phyloP scores from a whole-genome alignment of 1,140 invertebrate genomes.

The Drosophila sulfurigaster region DNA sequence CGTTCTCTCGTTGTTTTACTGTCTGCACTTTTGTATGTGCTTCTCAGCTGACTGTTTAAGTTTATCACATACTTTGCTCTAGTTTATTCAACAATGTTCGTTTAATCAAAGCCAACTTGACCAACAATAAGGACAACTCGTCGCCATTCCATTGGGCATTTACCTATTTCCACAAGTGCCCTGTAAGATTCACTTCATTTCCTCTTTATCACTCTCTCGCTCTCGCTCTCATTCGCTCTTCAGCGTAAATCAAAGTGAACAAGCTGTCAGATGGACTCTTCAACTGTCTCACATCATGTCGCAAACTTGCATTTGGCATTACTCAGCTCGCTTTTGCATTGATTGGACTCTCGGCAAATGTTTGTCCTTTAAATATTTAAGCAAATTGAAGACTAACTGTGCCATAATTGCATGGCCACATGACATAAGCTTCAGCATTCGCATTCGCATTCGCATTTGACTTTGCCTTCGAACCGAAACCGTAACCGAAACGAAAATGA shows the following conservation, averaged over 20 bases:
- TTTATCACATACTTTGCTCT: constrained; percentile 65
- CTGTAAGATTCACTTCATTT: constrained; percentile 50
- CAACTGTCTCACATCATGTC: constrained; percentile 10
- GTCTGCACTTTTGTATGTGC: constrained; percentile 10
- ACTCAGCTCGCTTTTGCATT: constrained; percentile 51
- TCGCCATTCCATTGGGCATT: constrained; percentile 25
- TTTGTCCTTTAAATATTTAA: constrained; percentile 68
- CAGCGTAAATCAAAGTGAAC: constrained; percentile 70
- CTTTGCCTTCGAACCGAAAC: not conserved
- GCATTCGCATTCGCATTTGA: not conserved
- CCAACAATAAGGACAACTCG: constrained; percentile 57
- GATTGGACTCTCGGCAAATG: constrained; percentile 49
- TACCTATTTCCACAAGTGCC: constrained; percentile 43
- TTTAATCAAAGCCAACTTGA: constrained; percentile 76
- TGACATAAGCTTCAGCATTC: constrained; percentile 11
- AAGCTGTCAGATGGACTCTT: constrained; percentile 29
- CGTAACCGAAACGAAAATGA: not conserved
- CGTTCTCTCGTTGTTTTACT: constrained; percentile 14
- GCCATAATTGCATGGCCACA: constrained; percentile 40
- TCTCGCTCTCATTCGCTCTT: too few relatives aligned
- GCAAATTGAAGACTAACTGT: constrained; percentile 18
- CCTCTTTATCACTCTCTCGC: too few relatives aligned
- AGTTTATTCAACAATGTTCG: constrained; percentile 61
- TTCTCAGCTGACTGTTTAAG: constrained; percentile 25
- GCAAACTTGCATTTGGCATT: constrained; percentile 4